Evolutionary conservation across 1,140 invertebrate species (phyloP).

Genomic region (Lucilia cuprina): DNA sequence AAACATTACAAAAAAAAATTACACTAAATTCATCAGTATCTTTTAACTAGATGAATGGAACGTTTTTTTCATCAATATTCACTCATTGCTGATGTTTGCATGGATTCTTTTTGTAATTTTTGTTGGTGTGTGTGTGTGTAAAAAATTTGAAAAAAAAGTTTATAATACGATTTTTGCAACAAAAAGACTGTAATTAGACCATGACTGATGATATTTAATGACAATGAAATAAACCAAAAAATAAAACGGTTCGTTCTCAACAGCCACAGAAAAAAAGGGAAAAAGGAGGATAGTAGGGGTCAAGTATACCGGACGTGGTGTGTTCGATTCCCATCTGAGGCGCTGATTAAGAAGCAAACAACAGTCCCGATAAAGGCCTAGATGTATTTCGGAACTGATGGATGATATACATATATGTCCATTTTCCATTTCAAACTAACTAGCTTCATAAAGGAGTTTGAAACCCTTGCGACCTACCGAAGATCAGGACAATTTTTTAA

Average conservation of each 20-base stretch:
- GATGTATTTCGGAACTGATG: too few relatives aligned
- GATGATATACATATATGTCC: too few relatives aligned
- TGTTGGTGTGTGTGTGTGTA: neutral
- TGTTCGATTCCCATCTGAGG: too few relatives aligned
- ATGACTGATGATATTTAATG: slow-evolving; percentile 35
- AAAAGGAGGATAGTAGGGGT: neutral
- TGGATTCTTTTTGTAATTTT: too few relatives aligned
- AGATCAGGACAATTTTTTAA: too few relatives aligned
- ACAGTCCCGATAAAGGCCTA: too few relatives aligned
- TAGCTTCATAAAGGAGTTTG: too few relatives aligned
- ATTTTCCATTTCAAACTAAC: too few relatives aligned
- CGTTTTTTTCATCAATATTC: neutral
- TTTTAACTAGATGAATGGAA: neutral
- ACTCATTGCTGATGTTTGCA: neutral
- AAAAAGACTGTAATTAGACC: slow-evolving; percentile 26
- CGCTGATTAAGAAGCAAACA: too few relatives aligned
- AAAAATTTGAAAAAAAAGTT: neutral
- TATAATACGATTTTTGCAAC: neutral
- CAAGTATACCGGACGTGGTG: too few relatives aligned
- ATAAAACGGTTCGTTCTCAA: neutral
- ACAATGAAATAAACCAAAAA: slow-evolving; percentile 24
- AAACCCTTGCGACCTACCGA: too few relatives aligned
- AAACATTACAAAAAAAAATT: neutral
- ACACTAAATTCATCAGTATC: neutral
- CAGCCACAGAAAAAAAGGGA: neutral